These are phyloP conservation scores for Teleiodes luculella DNA, from an alignment of 2,888 invertebrate species.

Conservation along the genomic window DNA sequence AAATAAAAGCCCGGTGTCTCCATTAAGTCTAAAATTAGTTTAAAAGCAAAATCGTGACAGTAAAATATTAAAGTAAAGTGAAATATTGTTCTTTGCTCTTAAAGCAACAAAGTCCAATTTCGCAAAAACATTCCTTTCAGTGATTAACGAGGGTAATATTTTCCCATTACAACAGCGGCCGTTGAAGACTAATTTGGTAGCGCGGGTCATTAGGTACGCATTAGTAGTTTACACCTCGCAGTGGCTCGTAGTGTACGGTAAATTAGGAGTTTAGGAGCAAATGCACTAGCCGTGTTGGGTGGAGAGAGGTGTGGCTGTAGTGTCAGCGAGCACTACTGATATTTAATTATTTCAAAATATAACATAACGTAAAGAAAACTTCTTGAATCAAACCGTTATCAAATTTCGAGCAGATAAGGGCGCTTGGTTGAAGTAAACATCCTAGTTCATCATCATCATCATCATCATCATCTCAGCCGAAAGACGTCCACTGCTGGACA, in stretches of 20 bases:
- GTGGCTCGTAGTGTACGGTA: not conserved
- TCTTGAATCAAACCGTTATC: too few species aligned
- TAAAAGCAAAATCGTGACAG: not conserved
- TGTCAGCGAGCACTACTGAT: not conserved
- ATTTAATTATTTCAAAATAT: too few species aligned
- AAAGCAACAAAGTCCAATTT: not conserved
- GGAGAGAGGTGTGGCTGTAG: not conserved
- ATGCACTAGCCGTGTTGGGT: constrained; percentile 2
- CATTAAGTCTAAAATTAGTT: not conserved
- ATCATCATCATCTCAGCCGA: too few species aligned
- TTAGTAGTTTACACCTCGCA: not conserved
- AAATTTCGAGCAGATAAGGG: too few species aligned
- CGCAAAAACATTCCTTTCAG: not conserved
- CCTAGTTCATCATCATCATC: too few species aligned
- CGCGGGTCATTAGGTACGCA: not conserved
- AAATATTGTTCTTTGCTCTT: not conserved
- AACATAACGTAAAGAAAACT: too few species aligned
- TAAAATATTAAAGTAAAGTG: not conserved
- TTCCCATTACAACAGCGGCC: too few species aligned
- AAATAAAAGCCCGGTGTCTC: too few species aligned
- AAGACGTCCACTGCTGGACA: too few species aligned
- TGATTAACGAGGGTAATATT: too few species aligned
- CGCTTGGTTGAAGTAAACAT: too few species aligned
- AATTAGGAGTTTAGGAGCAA: not conserved
- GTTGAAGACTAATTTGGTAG: too few species aligned